Percentiles rank a stretch among this genome's conserved stretches.
These are phyloP conservation scores for Frankliniella intonsa DNA, from an alignment of 2,888 invertebrate species.

Conservation along the genomic window DNA sequence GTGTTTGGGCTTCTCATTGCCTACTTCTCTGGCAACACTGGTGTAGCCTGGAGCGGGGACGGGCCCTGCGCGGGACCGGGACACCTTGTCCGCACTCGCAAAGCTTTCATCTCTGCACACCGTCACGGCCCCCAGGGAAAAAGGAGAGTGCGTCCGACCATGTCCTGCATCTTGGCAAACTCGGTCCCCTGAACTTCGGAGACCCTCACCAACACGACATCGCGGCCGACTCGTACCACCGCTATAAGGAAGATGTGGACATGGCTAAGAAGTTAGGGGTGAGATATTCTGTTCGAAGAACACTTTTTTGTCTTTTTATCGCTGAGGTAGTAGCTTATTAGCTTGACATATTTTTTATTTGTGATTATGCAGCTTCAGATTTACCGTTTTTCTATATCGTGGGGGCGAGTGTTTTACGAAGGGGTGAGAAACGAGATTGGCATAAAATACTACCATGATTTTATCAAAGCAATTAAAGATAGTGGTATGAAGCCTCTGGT, in stretches of 20 bases:
- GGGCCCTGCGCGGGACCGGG: too few species aligned
- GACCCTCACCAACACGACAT: background rate
- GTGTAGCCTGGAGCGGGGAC: too few species aligned
- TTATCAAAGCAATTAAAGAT: background rate
- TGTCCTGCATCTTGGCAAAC: background rate
- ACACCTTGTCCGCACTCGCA: too few species aligned
- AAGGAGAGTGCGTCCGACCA: background rate
- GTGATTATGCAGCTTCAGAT: background rate
- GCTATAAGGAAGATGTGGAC: background rate
- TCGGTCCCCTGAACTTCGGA: background rate
- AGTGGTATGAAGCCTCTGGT: background rate
- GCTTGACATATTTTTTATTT: too few species aligned
- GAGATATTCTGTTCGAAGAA: background rate
- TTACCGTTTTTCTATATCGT: background rate
- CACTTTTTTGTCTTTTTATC: background rate
- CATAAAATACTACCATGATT: background rate
- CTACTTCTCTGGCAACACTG: too few species aligned
- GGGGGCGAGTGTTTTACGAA: background rate
- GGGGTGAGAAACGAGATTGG: background rate
- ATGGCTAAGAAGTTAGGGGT: background rate
- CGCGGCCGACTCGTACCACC: background rate
- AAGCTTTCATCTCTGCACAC: too few species aligned
- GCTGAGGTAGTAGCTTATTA: too few species aligned
- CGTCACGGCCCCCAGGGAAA: conserved; percentile 44
- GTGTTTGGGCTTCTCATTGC: too few species aligned